phyloP scores from a whole-genome alignment of 1,140 invertebrate species.

The Zeugodacus cucurbitae region DNA sequence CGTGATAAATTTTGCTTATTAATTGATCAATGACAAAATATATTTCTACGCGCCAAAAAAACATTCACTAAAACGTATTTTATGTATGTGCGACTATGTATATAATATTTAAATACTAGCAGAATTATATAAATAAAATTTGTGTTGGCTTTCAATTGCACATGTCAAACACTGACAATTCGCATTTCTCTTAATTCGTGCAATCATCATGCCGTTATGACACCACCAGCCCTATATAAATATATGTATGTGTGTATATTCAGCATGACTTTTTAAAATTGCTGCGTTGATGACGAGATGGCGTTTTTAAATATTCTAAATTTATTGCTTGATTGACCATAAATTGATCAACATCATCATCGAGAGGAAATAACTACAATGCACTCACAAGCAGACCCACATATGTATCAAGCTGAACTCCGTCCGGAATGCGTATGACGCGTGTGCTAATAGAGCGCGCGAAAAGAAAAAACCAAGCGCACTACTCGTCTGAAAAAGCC shows the following conservation, averaged over 20 bases:
- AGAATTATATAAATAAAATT: neutral
- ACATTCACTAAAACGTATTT: neutral
- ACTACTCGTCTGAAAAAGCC: neutral
- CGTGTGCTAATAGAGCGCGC: neutral
- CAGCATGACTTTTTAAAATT: neutral
- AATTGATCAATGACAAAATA: neutral
- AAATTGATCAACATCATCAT: constrained; percentile 22
- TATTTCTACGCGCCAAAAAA: neutral
- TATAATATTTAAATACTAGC: neutral
- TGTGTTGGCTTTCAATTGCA: constrained; percentile 23
- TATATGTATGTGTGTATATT: neutral
- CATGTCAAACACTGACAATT: constrained; percentile 11
- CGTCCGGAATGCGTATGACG: constrained; percentile 19
- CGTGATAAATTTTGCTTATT: constrained; percentile 29
- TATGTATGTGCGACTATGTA: neutral
- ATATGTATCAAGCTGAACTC: neutral
- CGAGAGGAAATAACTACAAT: neutral
- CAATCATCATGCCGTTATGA: neutral
- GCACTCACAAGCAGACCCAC: neutral
- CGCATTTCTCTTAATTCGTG: constrained; percentile 4
- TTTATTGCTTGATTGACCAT: constrained; percentile 33
- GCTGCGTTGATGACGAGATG: neutral
- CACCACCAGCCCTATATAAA: neutral
- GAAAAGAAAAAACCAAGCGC: neutral
- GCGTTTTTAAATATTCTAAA: constrained; percentile 27